Conservation (phyloP, 2,113 vertebrate species). For the Prunella himalayana region DNA sequence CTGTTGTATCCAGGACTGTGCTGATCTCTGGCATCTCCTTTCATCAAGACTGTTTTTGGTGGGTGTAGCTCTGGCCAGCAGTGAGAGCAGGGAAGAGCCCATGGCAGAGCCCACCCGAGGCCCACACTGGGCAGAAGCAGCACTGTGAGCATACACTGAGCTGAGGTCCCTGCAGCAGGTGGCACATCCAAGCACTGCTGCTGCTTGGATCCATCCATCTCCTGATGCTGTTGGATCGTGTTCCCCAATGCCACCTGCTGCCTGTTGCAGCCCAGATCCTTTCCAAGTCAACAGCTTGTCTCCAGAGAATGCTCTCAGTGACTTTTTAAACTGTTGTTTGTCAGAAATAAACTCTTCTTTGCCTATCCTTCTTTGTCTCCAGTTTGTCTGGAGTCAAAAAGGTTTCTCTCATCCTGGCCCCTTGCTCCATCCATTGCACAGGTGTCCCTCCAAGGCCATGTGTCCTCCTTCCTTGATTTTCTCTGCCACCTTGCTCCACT, state of each 20-base stretch:
- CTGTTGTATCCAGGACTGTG: not conserved
- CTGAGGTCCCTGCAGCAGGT: not conserved
- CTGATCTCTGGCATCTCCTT: not conserved
- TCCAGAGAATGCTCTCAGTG: not conserved
- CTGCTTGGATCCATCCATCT: not conserved
- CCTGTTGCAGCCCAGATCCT: not conserved
- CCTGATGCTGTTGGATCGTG: not conserved
- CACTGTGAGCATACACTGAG: rapidly evolving
- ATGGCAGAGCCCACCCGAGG: not conserved
- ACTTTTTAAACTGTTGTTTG: not conserved
- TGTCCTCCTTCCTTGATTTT: not conserved
- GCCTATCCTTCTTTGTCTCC: not conserved
- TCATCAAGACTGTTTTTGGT: not conserved
- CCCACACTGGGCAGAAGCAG: not conserved
- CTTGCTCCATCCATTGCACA: not conserved
- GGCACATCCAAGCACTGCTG: not conserved
- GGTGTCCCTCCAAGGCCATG: not conserved
- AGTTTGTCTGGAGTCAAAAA: not conserved
- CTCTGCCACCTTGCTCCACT: not conserved
- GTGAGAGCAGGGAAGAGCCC: not conserved
- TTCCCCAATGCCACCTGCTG: not conserved
- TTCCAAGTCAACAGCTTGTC: not conserved
- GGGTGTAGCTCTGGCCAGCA: not conserved
- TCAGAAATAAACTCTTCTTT: not conserved
- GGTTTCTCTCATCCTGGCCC: not conserved